Percentiles rank a stretch among this genome's conserved stretches.
Evolutionary conservation across 2,888 invertebrate genomes (phyloP).

Genomic region (Pollenia amentaria): DNA sequence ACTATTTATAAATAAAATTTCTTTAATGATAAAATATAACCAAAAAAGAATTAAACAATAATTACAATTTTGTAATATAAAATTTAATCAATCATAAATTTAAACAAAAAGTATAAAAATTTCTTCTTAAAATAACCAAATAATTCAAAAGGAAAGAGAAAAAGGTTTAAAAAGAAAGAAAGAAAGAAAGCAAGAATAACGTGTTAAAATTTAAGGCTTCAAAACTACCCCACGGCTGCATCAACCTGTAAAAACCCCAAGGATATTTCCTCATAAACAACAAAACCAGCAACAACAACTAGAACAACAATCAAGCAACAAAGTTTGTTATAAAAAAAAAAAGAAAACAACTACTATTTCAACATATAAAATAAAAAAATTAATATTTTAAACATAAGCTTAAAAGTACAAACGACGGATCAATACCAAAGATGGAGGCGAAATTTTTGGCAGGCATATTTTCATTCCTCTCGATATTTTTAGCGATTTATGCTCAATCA

Average conservation of each 20-base stretch:
- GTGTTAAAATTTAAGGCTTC: constrained; percentile 52
- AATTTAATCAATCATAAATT: constrained; percentile 62
- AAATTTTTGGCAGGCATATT: constrained; percentile 84
- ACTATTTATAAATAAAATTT: constrained; percentile 63
- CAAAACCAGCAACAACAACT: constrained; percentile 67
- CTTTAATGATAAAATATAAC: constrained; percentile 11
- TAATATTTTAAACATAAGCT: constrained; percentile 76
- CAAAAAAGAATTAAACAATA: constrained; percentile 70
- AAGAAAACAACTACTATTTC: constrained; percentile 62
- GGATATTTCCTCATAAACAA: constrained; percentile 54
- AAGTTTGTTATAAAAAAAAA: constrained; percentile 14
- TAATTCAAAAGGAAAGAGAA: constrained; percentile 1
- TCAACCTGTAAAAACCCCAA: constrained; percentile 64
- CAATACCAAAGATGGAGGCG: constrained; percentile 84
- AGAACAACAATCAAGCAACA: constrained; percentile 63
- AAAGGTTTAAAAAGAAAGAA: constrained; percentile 33
- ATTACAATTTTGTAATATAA: constrained; percentile 60
- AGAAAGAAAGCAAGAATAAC: constrained; percentile 75
- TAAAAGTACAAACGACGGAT: constrained; percentile 80
- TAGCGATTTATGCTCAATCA: constrained; percentile 84
- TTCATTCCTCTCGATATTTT: constrained; percentile 84
- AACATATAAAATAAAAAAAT: constrained; percentile 64
- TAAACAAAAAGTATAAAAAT: constrained; percentile 41
- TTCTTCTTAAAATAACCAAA: constrained; percentile 34
- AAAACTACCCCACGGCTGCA: constrained; percentile 70